phyloP scores from a whole-genome alignment of 2,113 vertebrate genomes.

The Pavo muticus region DNA sequence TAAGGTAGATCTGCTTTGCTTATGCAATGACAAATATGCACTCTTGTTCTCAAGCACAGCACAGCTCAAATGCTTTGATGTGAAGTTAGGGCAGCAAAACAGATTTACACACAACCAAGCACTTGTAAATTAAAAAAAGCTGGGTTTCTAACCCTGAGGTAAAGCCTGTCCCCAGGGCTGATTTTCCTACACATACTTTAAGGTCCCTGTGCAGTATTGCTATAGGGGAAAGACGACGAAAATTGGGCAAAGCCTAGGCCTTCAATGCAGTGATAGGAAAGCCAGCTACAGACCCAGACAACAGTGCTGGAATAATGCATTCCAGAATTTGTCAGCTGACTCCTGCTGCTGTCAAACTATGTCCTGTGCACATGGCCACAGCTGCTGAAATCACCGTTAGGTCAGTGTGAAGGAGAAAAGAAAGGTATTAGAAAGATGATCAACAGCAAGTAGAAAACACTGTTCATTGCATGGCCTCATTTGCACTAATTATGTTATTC shows the following conservation, averaged over 20 bases:
- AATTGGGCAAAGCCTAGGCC: not conserved
- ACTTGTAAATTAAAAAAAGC: slow-evolving; percentile 22
- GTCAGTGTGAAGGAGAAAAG: not conserved
- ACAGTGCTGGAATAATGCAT: not conserved
- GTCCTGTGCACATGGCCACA: not conserved
- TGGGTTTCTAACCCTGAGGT: slow-evolving; percentile 10
- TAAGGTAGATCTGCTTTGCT: not conserved
- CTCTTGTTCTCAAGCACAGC: not conserved
- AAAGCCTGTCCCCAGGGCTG: not conserved
- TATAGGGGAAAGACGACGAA: not conserved
- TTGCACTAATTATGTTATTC: not conserved
- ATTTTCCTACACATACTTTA: not conserved
- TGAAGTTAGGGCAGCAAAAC: slow-evolving; percentile 21
- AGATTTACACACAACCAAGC: not conserved
- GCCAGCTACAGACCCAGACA: slow-evolving; percentile 3
- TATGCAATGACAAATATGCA: not conserved
- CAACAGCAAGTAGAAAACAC: not conserved
- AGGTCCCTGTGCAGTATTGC: not conserved
- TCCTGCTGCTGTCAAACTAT: slow-evolving; percentile 27
- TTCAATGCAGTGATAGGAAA: slow-evolving; percentile 1
- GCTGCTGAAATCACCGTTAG: slow-evolving; percentile 19
- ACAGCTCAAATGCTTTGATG: slow-evolving; percentile 20
- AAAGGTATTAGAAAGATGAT: slow-evolving; percentile 18
- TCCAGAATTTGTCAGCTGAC: slow-evolving; percentile 45
- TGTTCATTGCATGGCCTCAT: not conserved